Evolutionary conservation across 2,888 invertebrate genomes (phyloP).

Genomic region (Eupithecia tripunctaria): DNA sequence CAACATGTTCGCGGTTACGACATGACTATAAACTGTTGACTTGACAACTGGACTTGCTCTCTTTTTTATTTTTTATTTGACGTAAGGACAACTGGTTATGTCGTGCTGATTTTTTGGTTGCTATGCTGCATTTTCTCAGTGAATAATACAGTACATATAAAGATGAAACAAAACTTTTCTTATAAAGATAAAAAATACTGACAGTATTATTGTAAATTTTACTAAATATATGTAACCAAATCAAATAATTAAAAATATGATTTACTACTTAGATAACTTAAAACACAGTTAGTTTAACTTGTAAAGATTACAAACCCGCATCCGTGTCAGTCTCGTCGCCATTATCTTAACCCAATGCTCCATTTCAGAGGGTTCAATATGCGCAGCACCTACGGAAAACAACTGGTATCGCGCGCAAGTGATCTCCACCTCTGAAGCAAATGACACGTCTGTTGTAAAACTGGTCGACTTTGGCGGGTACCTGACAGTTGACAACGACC

Average conservation of each 20-base stretch:
- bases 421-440: slow-evolving; percentile 87
- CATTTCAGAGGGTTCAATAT: slow-evolving; percentile 90
- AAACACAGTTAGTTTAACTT: neutral
- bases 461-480: slow-evolving; percentile 98
- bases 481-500: slow-evolving; percentile 89
- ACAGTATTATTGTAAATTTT: neutral
- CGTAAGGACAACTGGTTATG: slow-evolving; percentile 1
- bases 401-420: slow-evolving; percentile 97
- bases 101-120: neutral
- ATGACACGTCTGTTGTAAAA: slow-evolving; percentile 91
- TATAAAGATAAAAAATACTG: neutral
- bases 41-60: slow-evolving; percentile 42
- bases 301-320: neutral
- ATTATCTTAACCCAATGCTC: neutral
- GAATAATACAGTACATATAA: neutral
- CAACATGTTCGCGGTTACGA: slow-evolving; percentile 43
- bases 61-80: slow-evolving; percentile 33
- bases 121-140: neutral
- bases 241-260: neutral
- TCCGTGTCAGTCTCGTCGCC: neutral
- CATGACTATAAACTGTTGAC: slow-evolving; percentile 31
- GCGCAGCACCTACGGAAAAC: slow-evolving; percentile 92
- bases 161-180: neutral
- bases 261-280: neutral
- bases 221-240: neutral